Evolutionary conservation across 2,888 invertebrate genomes (phyloP), one percentile per base, ranked within the genome.

Genomic region (Diarsia dahlii): DNA sequence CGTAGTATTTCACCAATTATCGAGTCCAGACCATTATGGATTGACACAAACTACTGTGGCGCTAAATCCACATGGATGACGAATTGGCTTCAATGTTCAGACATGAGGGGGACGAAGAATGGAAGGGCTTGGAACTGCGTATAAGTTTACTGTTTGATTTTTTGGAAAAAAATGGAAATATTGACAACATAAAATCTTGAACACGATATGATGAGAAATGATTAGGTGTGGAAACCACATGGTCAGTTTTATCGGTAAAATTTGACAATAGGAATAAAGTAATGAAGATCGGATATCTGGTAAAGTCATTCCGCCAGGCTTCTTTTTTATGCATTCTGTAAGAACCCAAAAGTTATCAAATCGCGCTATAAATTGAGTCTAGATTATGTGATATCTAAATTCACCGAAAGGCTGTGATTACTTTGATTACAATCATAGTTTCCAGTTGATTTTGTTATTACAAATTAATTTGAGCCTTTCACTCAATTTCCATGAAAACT

Each of bases 1-100:
- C 93, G 93, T 94, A 93, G 93, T 92, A 88, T 91, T 91, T 88
- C 91, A 93, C 92, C 95, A 95, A 96, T 96, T 96, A 95, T 93
- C 95, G 94, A 91, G 90, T 89, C 86, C 88, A 86, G 87, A 91
- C 93, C 94, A 95, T 94, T 95, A 95, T 92, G 92, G 90, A 88
- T 90, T 85, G 76, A 86, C 84, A 89, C 89, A 90, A 90, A 91
- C 91, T 88, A 91, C 91, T 88, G 89, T 86, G 91, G 92, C 93
- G 92, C 92, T 94, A 91, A 92, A 92, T 88, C 56, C 81, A 84
- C 85, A 87, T 75, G 78, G 73, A 83, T 85, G 86, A 88, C 82
- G 80, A 87, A 86, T 84, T 80, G 54, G 39, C 58, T 74, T 65
- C 6, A 52, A 48, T 77, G 28, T 66, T 71, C 63, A 23, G 20